Base-by-base conservation (phyloP, 2,113 vertebrate species). In the Campylomormyrus tamandua region DNA sequence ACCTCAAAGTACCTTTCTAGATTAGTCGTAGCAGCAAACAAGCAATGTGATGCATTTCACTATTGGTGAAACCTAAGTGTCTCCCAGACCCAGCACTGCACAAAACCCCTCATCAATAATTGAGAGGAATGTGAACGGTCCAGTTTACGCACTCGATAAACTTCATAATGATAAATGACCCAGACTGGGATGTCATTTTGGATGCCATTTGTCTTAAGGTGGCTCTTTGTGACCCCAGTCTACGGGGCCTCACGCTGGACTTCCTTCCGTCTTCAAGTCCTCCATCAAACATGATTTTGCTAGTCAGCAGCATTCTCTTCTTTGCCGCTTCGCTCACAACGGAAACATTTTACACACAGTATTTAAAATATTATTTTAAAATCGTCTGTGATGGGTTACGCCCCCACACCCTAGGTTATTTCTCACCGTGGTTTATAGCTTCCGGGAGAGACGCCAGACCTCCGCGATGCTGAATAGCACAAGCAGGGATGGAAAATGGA, bases 101-200 rank as follows among this genome's bases (percentile, higher is more conserved):
- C 21, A 48, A 95, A 95, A 93, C 83, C 87, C 89, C 91, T 84
- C 91, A 94, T 95, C 92, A 95, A 95, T 95, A 95, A 95, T 95
- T 94, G 90, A 95, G 88, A 89, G 74, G 49, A 91, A 93, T 91
- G 92, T 90, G 91, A 46, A 89, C 89, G 92, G 83, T 84, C 92
- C 66, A 48, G 89, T 89, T 21, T 84, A 48, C 31, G 50, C 50
- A 87, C 48, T 39, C 27, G 19, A 87, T 53, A 87, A 53, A 35
- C n/a, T 53, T 87, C 49, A 53, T 27, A 53, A 87, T 87, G 50
- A 87, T 53, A 31, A 87, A 87, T 27, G 19, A 53, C 27, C 49
- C 50, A 35, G 48, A 53, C 21, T 84, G 35, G 6, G 19, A 84
- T 48, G 17, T n/a, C 7, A 1, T 48, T 84, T 84, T 39, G 19